phyloP scores from a whole-genome alignment of 2,888 invertebrate genomes.

The Caenorhabditis panamensis region DNA sequence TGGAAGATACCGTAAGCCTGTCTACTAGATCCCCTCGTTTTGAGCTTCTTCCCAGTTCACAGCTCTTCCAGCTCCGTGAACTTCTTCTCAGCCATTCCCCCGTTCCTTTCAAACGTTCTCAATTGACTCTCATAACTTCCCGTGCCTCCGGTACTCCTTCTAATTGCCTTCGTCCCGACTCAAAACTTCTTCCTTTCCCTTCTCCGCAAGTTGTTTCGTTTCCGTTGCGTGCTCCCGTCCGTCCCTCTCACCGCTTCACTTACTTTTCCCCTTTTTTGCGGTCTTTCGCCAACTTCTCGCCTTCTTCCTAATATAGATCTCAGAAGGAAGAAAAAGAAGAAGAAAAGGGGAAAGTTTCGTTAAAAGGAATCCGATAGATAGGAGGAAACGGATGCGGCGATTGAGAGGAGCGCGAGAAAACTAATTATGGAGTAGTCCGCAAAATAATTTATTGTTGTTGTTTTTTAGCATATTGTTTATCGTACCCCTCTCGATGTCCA shows the following conservation, averaged over 20 bases:
- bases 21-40: too few relatives aligned
- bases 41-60: too few relatives aligned
- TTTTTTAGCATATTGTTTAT: slow-evolving; percentile 47
- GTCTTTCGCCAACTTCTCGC: slow-evolving; percentile 41
- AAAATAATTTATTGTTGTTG: slow-evolving; percentile 52
- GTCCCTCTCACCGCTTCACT: slow-evolving; percentile 34
- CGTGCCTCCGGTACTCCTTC: slow-evolving; percentile 21
- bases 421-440: slow-evolving; percentile 43
- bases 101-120: not conserved
- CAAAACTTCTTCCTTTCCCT: slow-evolving; percentile 31
- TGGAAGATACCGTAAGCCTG: too few relatives aligned
- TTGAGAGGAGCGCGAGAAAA: slow-evolving; percentile 35
- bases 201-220: slow-evolving; percentile 40
- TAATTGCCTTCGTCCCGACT: slow-evolving; percentile 47
- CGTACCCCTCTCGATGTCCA: slow-evolving; percentile 7
- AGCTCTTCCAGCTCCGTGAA: too few relatives aligned
- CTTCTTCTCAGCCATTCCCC: too few relatives aligned
- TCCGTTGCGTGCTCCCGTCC: slow-evolving; percentile 37
- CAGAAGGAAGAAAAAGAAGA: slow-evolving; percentile 15
- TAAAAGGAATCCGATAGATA: slow-evolving; percentile 7
- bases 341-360: slow-evolving; percentile 22
- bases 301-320: slow-evolving; percentile 42
- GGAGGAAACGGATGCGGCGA: not conserved
- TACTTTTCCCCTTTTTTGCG: slow-evolving; percentile 37
- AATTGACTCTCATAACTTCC: slow-evolving; percentile 15